phyloP scores from a whole-genome alignment of 1,140 invertebrate species.

The Cephus cinctus region DNA sequence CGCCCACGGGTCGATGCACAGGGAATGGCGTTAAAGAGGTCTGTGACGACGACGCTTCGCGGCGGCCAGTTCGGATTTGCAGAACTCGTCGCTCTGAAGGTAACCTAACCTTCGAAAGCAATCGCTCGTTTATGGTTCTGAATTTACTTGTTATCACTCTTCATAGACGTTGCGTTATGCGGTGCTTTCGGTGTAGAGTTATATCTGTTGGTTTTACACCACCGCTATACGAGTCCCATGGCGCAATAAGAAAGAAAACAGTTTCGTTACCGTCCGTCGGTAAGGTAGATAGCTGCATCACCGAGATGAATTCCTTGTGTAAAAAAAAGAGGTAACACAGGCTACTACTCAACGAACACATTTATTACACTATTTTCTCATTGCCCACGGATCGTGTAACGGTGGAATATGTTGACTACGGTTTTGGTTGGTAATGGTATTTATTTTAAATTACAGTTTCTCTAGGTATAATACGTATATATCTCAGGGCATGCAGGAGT shows the following conservation, averaged over 20 bases:
- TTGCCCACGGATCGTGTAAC: no score
- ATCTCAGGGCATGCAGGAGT: constrained; percentile 45
- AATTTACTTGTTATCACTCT: constrained; percentile 25
- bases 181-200: constrained; percentile 53
- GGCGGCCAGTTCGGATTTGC: constrained; percentile 86
- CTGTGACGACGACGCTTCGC: constrained; percentile 85
- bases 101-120: constrained; percentile 54
- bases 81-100: constrained; percentile 95
- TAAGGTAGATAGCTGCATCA: no score
- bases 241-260: no score
- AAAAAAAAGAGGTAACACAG: no score
- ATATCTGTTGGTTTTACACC: constrained; percentile 28
- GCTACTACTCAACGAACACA: no score
- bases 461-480: constrained; percentile 32
- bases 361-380: no score
- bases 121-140: constrained; percentile 32
- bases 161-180: constrained; percentile 32
- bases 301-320: no score
- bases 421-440: constrained; percentile 45
- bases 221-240: background rate
- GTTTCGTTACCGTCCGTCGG: no score
- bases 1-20: constrained; percentile 58
- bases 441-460: constrained; percentile 39
- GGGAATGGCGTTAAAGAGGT: constrained; percentile 84
- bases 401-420: no score